phyloP scores from a whole-genome alignment of 2,888 invertebrate genomes.

The Temnothorax unifasciatus region DNA sequence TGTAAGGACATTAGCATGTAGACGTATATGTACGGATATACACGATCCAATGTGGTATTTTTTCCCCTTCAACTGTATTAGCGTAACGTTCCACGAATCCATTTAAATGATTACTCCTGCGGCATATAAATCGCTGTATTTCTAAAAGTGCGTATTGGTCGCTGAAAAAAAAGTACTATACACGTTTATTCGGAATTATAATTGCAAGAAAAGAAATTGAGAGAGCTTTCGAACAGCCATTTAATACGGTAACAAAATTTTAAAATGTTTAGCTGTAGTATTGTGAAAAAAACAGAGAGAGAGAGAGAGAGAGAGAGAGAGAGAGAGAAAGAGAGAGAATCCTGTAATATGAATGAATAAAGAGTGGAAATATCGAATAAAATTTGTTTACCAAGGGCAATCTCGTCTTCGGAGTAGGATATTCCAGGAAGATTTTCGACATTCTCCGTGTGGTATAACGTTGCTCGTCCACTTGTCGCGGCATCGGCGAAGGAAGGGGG shows the following conservation, averaged over 20 bases:
- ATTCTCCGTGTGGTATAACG: constrained; percentile 79
- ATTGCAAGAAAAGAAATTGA: neutral
- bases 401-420: constrained; percentile 75
- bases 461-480: constrained; percentile 75
- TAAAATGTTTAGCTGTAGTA: neutral
- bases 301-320: neutral
- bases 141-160: constrained; percentile 45
- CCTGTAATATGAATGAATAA: too few species aligned
- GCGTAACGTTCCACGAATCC: constrained; percentile 67
- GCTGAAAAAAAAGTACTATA: neutral
- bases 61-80: neutral
- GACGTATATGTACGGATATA: constrained; percentile 39
- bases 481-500: constrained; percentile 73
- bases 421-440: constrained; percentile 74
- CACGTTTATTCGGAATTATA: neutral
- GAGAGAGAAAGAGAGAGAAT: neutral
- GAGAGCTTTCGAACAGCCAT: neutral
- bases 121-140: constrained; percentile 23
- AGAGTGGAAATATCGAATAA: neutral
- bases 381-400: constrained; percentile 76
- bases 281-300: neutral
- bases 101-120: constrained; percentile 69
- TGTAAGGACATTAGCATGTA: constrained; percentile 34
- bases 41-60: neutral
- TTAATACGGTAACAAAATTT: neutral